phyloP scores from a whole-genome alignment of 2,113 vertebrate species.

The Neomonachus schauinslandi region DNA sequence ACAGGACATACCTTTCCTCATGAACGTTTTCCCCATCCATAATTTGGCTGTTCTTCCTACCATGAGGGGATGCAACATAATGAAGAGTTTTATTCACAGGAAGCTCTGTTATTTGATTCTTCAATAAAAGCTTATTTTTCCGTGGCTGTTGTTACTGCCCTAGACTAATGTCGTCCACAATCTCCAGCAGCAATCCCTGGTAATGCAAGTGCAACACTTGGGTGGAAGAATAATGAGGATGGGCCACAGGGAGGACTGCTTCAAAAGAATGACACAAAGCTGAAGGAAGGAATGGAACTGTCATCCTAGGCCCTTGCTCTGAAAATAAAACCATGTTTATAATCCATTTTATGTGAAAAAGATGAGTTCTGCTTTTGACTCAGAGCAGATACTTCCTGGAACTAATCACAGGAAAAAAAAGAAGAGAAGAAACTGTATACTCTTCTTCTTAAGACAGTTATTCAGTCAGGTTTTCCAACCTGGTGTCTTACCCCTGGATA shows the following conservation, averaged over 20 bases:
- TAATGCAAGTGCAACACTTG: not conserved
- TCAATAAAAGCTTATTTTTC: not conserved
- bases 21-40: not conserved
- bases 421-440: not conserved
- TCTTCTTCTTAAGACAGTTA: conserved; percentile 36
- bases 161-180: not conserved
- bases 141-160: not conserved
- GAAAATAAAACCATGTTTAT: conserved; percentile 34
- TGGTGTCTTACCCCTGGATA: not conserved
- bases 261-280: not conserved
- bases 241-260: not conserved
- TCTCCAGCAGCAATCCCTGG: not conserved
- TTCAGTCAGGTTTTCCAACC: conserved; percentile 37
- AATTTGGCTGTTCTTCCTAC: not conserved
- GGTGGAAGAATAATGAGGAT: not conserved
- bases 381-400: not conserved
- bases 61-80: not conserved
- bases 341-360: conserved; percentile 31
- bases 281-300: not conserved
- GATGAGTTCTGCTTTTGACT: conserved; percentile 1
- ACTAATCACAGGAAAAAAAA: conserved; percentile 14
- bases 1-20: not conserved
- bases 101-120: not conserved
- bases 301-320: not conserved
- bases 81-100: not conserved